Evolutionary conservation across 2,797 vertebrate species (phyloP).

Genomic region (Florisuga fusca): DNA sequence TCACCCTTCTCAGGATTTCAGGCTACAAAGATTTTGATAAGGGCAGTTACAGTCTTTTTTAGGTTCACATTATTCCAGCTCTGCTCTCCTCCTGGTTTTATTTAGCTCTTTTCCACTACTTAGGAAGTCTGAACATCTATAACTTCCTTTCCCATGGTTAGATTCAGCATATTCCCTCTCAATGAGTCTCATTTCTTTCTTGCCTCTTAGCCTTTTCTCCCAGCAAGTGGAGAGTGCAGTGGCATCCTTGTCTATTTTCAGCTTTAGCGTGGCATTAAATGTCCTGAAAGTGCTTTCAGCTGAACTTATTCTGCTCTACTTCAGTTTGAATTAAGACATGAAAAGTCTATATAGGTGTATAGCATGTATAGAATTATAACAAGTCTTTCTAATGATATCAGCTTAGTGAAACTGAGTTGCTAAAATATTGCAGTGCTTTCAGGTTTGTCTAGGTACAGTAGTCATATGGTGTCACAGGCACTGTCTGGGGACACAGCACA

Average conservation of each 20-base stretch:
- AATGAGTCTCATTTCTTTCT: neutral
- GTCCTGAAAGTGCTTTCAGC: neutral
- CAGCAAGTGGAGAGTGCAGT: neutral
- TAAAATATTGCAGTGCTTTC: neutral
- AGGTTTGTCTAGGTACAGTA: neutral
- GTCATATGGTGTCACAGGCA: neutral
- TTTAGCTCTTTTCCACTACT: conserved; percentile 16
- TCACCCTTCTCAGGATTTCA: neutral
- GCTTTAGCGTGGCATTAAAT: neutral
- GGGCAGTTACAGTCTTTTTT: conserved; percentile 3
- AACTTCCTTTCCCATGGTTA: rapidly evolving
- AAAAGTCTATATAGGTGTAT: neutral
- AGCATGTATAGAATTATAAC: neutral
- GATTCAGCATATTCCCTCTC: neutral
- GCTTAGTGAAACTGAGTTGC: neutral
- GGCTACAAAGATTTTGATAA: neutral
- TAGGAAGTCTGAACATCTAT: neutral
- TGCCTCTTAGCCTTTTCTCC: neutral
- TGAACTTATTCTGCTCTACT: neutral
- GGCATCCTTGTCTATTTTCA: neutral
- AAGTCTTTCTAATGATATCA: neutral
- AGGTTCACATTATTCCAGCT: conserved; percentile 4
- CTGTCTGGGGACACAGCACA: neutral
- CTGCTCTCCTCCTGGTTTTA: neutral
- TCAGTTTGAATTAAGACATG: neutral